phyloP scores from a whole-genome alignment of 1,140 invertebrate species.

The Pygmarrhopalites habei region DNA sequence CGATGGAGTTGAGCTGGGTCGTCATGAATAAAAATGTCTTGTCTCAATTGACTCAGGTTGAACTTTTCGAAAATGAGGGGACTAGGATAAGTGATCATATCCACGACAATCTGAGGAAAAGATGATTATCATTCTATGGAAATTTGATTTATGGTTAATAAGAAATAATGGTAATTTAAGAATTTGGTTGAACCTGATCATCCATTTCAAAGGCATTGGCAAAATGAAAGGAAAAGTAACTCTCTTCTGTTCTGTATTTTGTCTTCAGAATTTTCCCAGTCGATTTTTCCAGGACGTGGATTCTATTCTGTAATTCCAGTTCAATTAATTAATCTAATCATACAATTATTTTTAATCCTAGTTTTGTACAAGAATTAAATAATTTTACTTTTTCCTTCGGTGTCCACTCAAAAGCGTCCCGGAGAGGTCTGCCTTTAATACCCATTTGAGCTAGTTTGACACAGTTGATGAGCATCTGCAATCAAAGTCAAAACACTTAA shows the following conservation, averaged over 20 bases:
- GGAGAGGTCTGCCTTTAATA: conserved; percentile 44
- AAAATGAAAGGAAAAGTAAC: conserved; percentile 52
- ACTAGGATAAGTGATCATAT: conserved; percentile 44
- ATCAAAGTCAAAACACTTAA: too few relatives aligned
- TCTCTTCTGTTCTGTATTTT: conserved; percentile 44
- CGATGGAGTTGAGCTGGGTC: conserved; percentile 40
- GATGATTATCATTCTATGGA: too few relatives aligned
- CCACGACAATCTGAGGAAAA: conserved; percentile 42
- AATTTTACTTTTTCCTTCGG: conserved; percentile 45
- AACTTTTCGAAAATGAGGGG: conserved; percentile 44
- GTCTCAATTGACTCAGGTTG: conserved; percentile 42
- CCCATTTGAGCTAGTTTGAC: conserved; percentile 45
- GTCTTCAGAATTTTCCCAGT: conserved; percentile 45
- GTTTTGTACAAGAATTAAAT: too few relatives aligned
- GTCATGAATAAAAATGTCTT: conserved; percentile 37
- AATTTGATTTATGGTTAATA: too few relatives aligned
- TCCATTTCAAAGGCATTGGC: conserved; percentile 52
- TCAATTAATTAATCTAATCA: too few relatives aligned
- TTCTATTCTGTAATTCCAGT: too few relatives aligned
- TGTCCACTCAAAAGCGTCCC: conserved; percentile 49
- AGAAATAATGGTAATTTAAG: too few relatives aligned
- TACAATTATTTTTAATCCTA: too few relatives aligned
- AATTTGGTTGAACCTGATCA: too few relatives aligned
- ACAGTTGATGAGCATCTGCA: conserved; percentile 46
- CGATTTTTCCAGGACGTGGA: conserved; percentile 46